Evolutionary conservation across 2,797 vertebrate species (phyloP).

Genomic region (Staurois parvus): DNA sequence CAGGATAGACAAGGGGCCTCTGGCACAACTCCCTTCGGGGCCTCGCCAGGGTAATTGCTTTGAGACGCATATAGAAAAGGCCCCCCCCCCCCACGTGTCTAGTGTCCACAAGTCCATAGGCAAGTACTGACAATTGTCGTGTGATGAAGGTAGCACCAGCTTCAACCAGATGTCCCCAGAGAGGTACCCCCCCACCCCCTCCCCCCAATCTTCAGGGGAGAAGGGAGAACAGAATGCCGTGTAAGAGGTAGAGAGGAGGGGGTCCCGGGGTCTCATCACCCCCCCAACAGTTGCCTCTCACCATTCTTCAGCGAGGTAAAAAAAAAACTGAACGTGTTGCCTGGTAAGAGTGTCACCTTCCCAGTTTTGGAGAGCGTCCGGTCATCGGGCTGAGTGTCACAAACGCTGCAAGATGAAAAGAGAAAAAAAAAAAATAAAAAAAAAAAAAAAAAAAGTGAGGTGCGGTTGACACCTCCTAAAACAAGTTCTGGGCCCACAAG

Average conservation of each 20-base stretch:
- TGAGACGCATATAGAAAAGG: no score
- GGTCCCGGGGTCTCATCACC: conserved; percentile 27
- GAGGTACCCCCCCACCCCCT: background rate
- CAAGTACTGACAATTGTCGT: conserved; percentile 26
- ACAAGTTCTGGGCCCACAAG: no score
- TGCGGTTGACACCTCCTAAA: no score
- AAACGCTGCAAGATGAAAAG: conserved; percentile 36
- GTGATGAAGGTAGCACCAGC: conserved; percentile 44
- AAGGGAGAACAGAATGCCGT: conserved; percentile 43
- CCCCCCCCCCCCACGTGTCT: background rate
- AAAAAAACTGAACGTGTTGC: conserved; percentile 12
- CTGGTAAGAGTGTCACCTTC: conserved; percentile 48
- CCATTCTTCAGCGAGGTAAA: conserved; percentile 48
- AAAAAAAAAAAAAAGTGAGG: background rate
- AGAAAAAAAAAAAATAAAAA: background rate
- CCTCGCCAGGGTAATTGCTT: background rate
- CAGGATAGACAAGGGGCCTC: background rate
- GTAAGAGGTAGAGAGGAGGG: conserved; percentile 47
- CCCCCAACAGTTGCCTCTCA: conserved; percentile 29
- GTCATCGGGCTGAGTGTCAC: conserved; percentile 39
- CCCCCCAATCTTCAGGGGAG: conserved; percentile 11
- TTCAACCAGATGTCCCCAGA: conserved; percentile 30
- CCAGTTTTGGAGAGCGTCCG: conserved; percentile 24
- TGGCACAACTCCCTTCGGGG: background rate
- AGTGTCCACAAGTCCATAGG: conserved; percentile 16